These are phyloP conservation scores for Orussus abietinus DNA, from an alignment of 1,140 invertebrate genomes.

Conservation along the genomic window DNA sequence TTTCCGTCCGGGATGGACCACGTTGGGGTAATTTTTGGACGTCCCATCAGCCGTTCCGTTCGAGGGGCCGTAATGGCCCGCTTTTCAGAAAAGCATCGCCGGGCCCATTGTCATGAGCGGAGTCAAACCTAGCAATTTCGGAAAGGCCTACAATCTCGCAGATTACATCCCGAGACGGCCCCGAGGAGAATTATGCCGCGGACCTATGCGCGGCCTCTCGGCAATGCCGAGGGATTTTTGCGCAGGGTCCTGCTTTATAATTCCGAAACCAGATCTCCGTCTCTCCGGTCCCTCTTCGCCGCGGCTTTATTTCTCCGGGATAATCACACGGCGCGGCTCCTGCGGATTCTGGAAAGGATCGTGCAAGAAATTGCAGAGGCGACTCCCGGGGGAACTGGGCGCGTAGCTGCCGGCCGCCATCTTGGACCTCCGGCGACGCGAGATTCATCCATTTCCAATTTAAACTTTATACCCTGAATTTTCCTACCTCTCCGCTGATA, in stretches of 20 bases:
- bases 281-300: slow-evolving; percentile 11
- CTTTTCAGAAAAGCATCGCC: slow-evolving; percentile 47
- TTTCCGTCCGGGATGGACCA: no score
- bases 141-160: slow-evolving; percentile 41
- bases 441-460: no score
- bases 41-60: no score
- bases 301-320: slow-evolving; percentile 6
- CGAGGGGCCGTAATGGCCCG: slow-evolving; percentile 40
- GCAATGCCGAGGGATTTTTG: slow-evolving; percentile 15
- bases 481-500: no score
- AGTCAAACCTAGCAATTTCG: slow-evolving; percentile 43
- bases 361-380: slow-evolving; percentile 24
- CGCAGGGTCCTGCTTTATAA: slow-evolving; percentile 17
- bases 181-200: slow-evolving; percentile 29
- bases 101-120: background rate
- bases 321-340: slow-evolving; percentile 26
- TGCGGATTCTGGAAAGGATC: slow-evolving; percentile 23
- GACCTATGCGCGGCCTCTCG: slow-evolving; percentile 13
- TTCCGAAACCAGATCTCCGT: slow-evolving; percentile 23
- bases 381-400: no score
- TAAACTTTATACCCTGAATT: no score
- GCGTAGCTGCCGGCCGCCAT: no score
- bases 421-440: no score
- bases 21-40: no score
- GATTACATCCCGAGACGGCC: slow-evolving; percentile 41